Evolutionary conservation across 2,888 invertebrate genomes (phyloP), one percentile per base, ranked within the genome.

Genomic region (Lasioglossum lativentre): DNA sequence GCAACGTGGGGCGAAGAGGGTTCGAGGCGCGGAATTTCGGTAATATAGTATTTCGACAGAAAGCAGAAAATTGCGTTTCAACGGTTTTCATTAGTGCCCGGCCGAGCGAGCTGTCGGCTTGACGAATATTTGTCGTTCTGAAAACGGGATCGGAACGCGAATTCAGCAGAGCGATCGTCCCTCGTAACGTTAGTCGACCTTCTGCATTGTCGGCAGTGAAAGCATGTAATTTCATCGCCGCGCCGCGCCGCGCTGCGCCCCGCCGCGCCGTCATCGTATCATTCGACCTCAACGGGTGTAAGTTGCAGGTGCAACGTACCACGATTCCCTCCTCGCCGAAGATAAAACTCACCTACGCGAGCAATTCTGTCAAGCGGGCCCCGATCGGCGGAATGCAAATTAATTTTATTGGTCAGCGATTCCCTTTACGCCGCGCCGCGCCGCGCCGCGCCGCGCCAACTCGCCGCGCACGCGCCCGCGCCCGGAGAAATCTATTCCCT

Each of bases 221-320:
- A 83, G 86, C 86, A 56, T 87, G 86, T 87, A 87, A 87, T 87
- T 87, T 87, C 86, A 87, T 87, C 86, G 82, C 79, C n/a, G n/a
- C n/a, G n/a, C n/a, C n/a, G n/a, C n/a, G n/a, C n/a, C n/a, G n/a
- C n/a, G n/a, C n/a, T n/a, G n/a, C n/a, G n/a, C n/a, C n/a, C n/a
- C n/a, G n/a, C n/a, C n/a, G n/a, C n/a, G n/a, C n/a, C 76, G 76
- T 19, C 74, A 47, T 73, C 73, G 75, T 82, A 75, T 78, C 82
- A 73, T 76, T 76, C 82, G 75, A 75, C 75, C 66, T 56, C 72
- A 78, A 78, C 68, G 75, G 71, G 82, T 86, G 82, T 74, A 77
- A 71, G 73, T 75, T 80, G 79, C 86, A 86, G 86, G 82, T 86
- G 86, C 78, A 86, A 86, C 70, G 73, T 40, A 63, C 71, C 59